These are phyloP conservation scores for Drosophila repleta DNA, from an alignment of 1,140 invertebrate genomes.

Conservation along the genomic window DNA sequence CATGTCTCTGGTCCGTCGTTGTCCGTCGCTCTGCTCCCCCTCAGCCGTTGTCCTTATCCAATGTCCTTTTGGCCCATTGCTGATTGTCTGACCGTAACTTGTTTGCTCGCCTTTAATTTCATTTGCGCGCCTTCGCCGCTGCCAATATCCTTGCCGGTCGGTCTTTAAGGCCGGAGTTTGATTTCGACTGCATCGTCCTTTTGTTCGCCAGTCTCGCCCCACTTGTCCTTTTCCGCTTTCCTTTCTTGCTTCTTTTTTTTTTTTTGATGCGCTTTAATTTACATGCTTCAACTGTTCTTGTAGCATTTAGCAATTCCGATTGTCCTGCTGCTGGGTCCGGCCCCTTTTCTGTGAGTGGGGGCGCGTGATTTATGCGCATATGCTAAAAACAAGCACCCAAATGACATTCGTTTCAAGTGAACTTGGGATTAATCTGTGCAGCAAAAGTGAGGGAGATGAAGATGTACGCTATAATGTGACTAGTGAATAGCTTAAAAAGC, in stretches of 20 bases:
- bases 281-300: constrained; percentile 83
- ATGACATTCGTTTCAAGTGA: constrained; percentile 18
- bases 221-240: not conserved
- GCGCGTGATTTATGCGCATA: constrained; percentile 78
- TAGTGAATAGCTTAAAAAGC: too few relatives aligned
- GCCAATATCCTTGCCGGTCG: constrained; percentile 40
- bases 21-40: constrained; percentile 1
- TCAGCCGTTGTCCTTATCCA: constrained; percentile 53
- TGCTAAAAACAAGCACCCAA: constrained; percentile 48
- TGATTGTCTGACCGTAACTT: constrained; percentile 83
- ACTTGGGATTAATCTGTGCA: constrained; percentile 3
- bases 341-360: constrained; percentile 39
- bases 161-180: constrained; percentile 39
- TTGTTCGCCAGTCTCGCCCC: constrained; percentile 22
- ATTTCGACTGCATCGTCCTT: constrained; percentile 31
- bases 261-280: constrained; percentile 73
- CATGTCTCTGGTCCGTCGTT: constrained; percentile 20
- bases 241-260: constrained; percentile 26
- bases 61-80: constrained; percentile 64
- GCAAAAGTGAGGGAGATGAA: not conserved
- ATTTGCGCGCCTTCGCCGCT: constrained; percentile 58
- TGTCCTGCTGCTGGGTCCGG: constrained; percentile 54
- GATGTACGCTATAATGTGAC: too few relatives aligned
- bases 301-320: constrained; percentile 80
- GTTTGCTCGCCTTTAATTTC: constrained; percentile 83